These are phyloP conservation scores for Drosophila sproati DNA, from an alignment of 1,140 invertebrate species.

Conservation along the genomic window DNA sequence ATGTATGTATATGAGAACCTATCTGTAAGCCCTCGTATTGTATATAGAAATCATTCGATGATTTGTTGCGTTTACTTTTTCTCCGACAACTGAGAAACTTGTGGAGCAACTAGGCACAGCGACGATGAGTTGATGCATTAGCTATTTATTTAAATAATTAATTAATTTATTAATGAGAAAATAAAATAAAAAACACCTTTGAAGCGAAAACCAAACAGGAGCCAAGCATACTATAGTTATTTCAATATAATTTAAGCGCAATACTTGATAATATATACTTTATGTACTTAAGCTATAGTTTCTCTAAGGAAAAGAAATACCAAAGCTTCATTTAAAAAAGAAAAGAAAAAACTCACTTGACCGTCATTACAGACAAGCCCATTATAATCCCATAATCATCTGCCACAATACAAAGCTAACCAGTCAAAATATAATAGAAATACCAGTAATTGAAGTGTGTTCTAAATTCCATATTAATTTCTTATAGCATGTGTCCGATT, in stretches of 20 bases:
- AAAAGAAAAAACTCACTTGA: conserved; percentile 21
- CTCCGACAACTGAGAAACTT: neutral
- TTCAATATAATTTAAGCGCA: conserved; percentile 2
- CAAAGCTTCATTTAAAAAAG: conserved; percentile 20
- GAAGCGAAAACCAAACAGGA: conserved; percentile 44
- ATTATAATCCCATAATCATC: conserved; percentile 6
- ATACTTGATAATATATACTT: conserved; percentile 5
- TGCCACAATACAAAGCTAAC: conserved; percentile 26
- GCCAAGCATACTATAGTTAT: conserved; percentile 31
- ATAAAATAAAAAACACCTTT: conserved; percentile 15
- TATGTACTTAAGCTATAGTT: conserved; percentile 25
- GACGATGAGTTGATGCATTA: neutral
- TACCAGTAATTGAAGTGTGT: conserved; percentile 43
- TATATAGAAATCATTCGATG: conserved; percentile 24
- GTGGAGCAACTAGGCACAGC: neutral
- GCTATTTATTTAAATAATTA: conserved; percentile 1
- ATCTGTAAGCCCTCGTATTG: conserved; percentile 3
- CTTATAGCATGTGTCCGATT: conserved; percentile 83
- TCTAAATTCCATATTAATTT: conserved; percentile 65
- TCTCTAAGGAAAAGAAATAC: conserved; percentile 17
- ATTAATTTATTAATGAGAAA: conserved; percentile 11
- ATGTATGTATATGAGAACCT: conserved; percentile 2
- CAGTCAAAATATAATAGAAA: conserved; percentile 8
- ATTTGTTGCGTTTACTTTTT: neutral
- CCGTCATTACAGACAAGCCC: conserved; percentile 18